Percentiles rank a stretch among this genome's conserved stretches.
These are phyloP conservation scores for Drosophila buzzatii DNA, from an alignment of 2,888 invertebrate genomes.

Conservation along the genomic window DNA sequence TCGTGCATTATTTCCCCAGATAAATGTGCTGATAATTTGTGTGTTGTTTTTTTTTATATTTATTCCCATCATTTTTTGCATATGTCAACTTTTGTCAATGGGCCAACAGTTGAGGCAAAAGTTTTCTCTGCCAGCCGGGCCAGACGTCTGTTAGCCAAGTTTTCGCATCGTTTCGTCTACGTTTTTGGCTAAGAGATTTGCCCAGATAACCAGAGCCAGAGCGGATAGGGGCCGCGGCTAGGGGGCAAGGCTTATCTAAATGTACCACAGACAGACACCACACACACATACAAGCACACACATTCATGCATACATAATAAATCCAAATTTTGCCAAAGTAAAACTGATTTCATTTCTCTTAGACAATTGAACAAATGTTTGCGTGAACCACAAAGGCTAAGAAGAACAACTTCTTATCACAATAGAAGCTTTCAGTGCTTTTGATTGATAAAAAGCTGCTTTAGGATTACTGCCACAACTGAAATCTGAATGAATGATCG, in stretches of 20 bases:
- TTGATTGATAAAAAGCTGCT: conserved; percentile 5
- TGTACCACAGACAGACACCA: conserved; percentile 5
- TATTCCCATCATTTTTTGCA: conserved; percentile 51
- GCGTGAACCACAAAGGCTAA: background rate
- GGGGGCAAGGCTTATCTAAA: conserved; percentile 38
- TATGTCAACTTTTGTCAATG: conserved; percentile 81
- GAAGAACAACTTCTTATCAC: background rate
- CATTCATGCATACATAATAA: conserved; percentile 17
- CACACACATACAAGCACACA: background rate
- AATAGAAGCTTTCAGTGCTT: background rate
- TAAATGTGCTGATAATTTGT: conserved; percentile 80
- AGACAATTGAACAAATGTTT: background rate
- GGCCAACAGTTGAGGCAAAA: conserved; percentile 61
- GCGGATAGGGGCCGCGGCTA: conserved; percentile 19
- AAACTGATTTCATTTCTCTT: conserved; percentile 39
- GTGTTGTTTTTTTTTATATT: conserved; percentile 20
- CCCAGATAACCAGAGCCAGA: conserved; percentile 27
- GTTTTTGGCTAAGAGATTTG: conserved; percentile 45
- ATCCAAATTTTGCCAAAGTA: conserved; percentile 35
- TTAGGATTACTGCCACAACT: background rate
- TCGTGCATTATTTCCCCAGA: conserved; percentile 72
- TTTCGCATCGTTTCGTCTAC: conserved; percentile 55
- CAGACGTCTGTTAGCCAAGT: conserved; percentile 57
- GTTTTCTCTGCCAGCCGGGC: conserved; percentile 39
- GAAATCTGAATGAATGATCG: background rate